These are phyloP conservation scores for Dreissena polymorpha DNA, from an alignment of 1,140 invertebrate species.

Conservation along the genomic window DNA sequence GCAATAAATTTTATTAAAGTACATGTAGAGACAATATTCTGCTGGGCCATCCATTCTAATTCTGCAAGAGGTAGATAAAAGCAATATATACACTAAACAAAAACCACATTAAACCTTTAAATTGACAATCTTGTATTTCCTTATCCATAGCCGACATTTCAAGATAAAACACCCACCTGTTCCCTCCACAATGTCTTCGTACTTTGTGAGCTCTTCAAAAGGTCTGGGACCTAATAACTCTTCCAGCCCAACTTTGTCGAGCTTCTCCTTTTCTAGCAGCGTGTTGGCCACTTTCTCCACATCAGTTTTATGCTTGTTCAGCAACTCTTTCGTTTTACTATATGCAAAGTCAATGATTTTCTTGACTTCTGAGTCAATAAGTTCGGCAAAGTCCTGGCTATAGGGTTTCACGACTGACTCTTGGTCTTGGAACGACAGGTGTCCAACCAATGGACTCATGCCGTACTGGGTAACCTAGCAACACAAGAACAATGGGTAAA, in stretches of 20 bases:
- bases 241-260: neutral
- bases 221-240: neutral
- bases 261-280: neutral
- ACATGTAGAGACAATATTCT: no score
- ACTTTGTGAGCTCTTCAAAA: neutral
- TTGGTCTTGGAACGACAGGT: neutral
- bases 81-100: no score
- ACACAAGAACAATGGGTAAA: no score
- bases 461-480: neutral
- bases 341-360: neutral
- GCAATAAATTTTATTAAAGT: no score
- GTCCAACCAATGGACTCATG: neutral
- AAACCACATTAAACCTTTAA: no score
- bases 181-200: neutral
- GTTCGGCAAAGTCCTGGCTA: neutral
- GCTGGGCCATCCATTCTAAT: no score
- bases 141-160: no score
- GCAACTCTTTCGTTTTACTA: neutral
- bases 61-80: no score
- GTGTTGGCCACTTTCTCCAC: neutral
- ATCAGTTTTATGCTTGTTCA: neutral
- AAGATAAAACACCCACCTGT: neutral
- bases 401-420: neutral
- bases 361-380: neutral
- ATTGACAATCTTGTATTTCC: no score